Base-by-base conservation (phyloP, 2,797 vertebrate species). In the Xenops minutus region DNA sequence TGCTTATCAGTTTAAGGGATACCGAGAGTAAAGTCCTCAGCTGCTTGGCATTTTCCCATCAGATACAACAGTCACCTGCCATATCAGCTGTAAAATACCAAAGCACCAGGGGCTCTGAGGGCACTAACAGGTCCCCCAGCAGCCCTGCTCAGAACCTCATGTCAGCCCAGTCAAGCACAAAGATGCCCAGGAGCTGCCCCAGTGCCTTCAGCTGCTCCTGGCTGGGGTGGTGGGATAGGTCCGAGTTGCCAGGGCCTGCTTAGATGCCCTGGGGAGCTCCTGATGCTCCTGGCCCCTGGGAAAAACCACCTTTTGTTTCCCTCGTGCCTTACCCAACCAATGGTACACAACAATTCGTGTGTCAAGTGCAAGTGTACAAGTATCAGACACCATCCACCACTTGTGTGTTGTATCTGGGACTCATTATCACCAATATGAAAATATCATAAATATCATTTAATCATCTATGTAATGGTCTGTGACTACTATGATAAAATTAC, bases 351-450 rank as follows among this genome's bases (percentile, higher is more conserved):
- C 14, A 19, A 6, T 30, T 11, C 0, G 0, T 12, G 20, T 1
- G 2, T 19, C 1, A 0, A 72, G 43, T 1, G 0, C 0, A 1
- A 52, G 30, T 3, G 10, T 49, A 44, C 26, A 44, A 36, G 9
- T 30, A 63, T 27, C 80, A 67, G 48, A 36, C 6, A 3, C 17
- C 20, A 27, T 8, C 23, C 36, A 41, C 27, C 21, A 18, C 44
- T 58, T 1, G 0, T 18, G 36, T 48, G 29, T 18, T 52, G 16
- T 56, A 61, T 29, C 10, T 39, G 27, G 41, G 52, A 34, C 12
- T 68, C 34, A 37, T 27, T 61, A 52, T 69, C n/a, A 14, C 9
- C 52, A 58, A 34, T 20, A 52, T 17, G 49, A 73, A 86, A 84
- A 71, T 20, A 71, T 4, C 5, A 15, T 51, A 86, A 84, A 71